Conservation (phyloP, 2,113 vertebrate species). For the Columba janthina region DNA sequence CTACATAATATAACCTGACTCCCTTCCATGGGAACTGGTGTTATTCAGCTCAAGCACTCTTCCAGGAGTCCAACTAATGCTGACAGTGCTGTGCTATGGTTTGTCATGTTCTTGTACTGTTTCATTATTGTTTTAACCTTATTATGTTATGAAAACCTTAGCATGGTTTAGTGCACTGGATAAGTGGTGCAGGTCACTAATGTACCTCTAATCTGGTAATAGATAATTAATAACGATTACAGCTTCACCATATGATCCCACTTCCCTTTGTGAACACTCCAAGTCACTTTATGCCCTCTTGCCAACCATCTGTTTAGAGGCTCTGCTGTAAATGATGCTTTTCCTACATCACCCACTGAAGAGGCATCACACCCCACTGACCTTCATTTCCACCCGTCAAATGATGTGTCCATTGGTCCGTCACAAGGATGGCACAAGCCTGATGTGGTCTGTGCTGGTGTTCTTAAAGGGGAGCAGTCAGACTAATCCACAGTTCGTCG, state of each 20-base stretch:
- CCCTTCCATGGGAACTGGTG: rapidly evolving
- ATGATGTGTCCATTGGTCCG: rapidly evolving
- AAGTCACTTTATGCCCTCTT: background rate
- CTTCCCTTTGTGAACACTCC: background rate
- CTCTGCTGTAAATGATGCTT: background rate
- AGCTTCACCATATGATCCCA: background rate
- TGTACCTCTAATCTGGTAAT: conserved; percentile 41
- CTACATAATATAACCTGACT: background rate
- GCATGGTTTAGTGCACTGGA: background rate
- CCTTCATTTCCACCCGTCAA: rapidly evolving
- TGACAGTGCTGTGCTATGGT: background rate
- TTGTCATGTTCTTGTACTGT: background rate
- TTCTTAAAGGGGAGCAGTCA: background rate
- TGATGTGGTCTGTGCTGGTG: background rate
- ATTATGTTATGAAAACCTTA: background rate
- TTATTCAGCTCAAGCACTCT: background rate
- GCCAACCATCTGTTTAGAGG: background rate
- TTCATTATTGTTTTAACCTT: conserved; percentile 40
- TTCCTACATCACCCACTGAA: background rate
- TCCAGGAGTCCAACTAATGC: background rate
- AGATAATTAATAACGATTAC: conserved; percentile 52
- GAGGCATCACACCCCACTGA: background rate
- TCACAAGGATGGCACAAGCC: background rate
- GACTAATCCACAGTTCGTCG: background rate
- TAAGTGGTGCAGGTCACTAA: conserved; percentile 30